These are phyloP conservation scores for Aphelenchoides bicaudatus DNA, from an alignment of 2,888 invertebrate genomes.

Conservation along the genomic window DNA sequence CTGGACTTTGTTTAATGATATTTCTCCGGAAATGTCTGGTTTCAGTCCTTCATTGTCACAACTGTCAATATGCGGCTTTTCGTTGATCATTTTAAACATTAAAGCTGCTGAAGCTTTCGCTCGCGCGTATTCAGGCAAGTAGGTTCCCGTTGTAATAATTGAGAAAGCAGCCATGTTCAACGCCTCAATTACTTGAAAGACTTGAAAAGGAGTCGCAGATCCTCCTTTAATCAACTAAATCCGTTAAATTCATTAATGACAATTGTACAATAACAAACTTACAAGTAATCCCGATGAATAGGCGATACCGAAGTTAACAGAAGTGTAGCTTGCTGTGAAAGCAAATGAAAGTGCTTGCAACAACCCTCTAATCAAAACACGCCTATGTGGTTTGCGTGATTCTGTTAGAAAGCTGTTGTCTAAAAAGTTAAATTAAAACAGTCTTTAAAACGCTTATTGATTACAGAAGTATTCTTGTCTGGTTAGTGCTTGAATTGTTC, in stretches of 20 bases:
- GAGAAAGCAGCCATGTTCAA: slow-evolving; percentile 35
- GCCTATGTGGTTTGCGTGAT: too few relatives aligned
- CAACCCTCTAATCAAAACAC: neutral
- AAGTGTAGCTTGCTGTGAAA: slow-evolving; percentile 19
- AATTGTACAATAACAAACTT: too few relatives aligned
- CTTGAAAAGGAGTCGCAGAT: slow-evolving; percentile 17
- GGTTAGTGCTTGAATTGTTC: slow-evolving; percentile 36
- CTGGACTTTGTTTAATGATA: slow-evolving; percentile 45
- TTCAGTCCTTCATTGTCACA: slow-evolving; percentile 16
- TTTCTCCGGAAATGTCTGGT: slow-evolving; percentile 34
- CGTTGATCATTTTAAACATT: slow-evolving; percentile 26
- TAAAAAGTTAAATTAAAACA: too few relatives aligned
- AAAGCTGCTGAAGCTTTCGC: slow-evolving; percentile 25
- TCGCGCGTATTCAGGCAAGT: slow-evolving; percentile 34
- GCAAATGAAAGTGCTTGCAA: slow-evolving; percentile 8
- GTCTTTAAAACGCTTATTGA: too few relatives aligned
- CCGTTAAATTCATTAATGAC: neutral
- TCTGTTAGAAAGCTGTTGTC: too few relatives aligned
- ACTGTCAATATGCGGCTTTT: slow-evolving; percentile 24
- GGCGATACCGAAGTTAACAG: slow-evolving; percentile 14
- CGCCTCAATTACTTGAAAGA: slow-evolving; percentile 34
- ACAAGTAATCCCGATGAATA: slow-evolving; percentile 9
- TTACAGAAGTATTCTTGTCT: slow-evolving; percentile 27
- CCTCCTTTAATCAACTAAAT: slow-evolving; percentile 8
- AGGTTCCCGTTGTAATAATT: slow-evolving; percentile 31